These are phyloP conservation scores for Dicrostonyx torquatus DNA, from an alignment of 2,797 vertebrate species.

Conservation along the genomic window DNA sequence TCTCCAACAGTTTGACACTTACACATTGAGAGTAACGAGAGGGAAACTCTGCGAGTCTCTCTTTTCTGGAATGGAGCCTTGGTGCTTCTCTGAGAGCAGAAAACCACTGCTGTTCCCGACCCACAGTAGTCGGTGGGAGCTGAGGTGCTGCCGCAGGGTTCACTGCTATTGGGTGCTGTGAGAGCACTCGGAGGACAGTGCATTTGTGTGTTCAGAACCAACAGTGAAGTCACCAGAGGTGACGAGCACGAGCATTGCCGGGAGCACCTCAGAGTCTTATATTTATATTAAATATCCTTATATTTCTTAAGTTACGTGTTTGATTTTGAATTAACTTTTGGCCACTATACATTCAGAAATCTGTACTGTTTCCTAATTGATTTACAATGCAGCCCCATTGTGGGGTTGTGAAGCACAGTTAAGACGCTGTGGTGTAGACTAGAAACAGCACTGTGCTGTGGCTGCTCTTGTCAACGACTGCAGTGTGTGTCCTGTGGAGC, in stretches of 20 bases:
- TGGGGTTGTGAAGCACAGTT: neutral
- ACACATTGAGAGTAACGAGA: neutral
- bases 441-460: neutral
- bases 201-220: neutral
- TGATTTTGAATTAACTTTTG: neutral
- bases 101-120: neutral
- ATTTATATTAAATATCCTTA: too few species aligned
- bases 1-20: neutral
- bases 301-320: too few species aligned
- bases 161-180: neutral
- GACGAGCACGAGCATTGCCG: neutral
- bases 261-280: neutral
- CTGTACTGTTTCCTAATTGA: neutral
- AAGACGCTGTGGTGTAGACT: neutral
- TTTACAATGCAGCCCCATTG: neutral
- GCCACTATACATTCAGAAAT: neutral
- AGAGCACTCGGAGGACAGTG: neutral
- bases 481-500: neutral
- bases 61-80: neutral
- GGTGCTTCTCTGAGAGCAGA: neutral
- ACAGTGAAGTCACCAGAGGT: neutral
- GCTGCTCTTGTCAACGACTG: neutral
- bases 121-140: neutral
- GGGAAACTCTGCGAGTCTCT: neutral
- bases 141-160: neutral